Percentiles rank a stretch among this genome's conserved stretches.
Evolutionary conservation across 2,888 invertebrate genomes (phyloP).

Genomic region (Bombylius major): DNA sequence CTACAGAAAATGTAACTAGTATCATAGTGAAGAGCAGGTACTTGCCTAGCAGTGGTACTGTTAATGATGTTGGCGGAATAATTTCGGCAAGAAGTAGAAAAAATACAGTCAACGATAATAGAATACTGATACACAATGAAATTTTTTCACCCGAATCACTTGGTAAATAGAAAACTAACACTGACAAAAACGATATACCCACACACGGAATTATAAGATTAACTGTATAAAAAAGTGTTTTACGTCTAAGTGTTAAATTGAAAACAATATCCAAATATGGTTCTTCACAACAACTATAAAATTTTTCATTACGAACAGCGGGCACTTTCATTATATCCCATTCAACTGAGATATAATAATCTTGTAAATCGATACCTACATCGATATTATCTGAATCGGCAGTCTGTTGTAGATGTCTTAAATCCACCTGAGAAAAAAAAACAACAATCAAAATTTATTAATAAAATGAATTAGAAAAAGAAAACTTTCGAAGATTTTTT

Average conservation of each 20-base stretch:
- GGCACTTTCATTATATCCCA: conserved; percentile 96
- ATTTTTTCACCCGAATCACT: conserved; percentile 97
- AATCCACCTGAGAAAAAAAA: conserved; percentile 54
- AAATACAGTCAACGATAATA: conserved; percentile 87
- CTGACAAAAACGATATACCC: conserved; percentile 91
- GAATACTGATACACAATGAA: conserved; percentile 87
- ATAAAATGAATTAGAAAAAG: background rate
- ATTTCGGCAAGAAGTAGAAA: conserved; percentile 87
- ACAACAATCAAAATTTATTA: background rate
- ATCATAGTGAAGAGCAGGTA: conserved; percentile 91
- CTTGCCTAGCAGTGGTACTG: conserved; percentile 82
- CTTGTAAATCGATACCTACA: conserved; percentile 82
- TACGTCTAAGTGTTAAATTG: conserved; percentile 85
- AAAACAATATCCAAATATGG: conserved; percentile 97
- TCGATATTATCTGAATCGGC: conserved; percentile 80
- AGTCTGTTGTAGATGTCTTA: conserved; percentile 75
- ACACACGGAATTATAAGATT: conserved; percentile 96
- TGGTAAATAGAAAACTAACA: conserved; percentile 93
- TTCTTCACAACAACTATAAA: conserved; percentile 93
- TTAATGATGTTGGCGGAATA: conserved; percentile 86
- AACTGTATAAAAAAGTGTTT: conserved; percentile 95
- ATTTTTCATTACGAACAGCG: conserved; percentile 79
- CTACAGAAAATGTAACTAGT: conserved; percentile 82
- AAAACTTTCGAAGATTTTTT: too few species aligned
- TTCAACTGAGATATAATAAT: conserved; percentile 93